Evolutionary conservation across 2,888 invertebrate species (phyloP), one percentile per base, ranked within the genome.

Genomic region (Drosophila rellima): DNA sequence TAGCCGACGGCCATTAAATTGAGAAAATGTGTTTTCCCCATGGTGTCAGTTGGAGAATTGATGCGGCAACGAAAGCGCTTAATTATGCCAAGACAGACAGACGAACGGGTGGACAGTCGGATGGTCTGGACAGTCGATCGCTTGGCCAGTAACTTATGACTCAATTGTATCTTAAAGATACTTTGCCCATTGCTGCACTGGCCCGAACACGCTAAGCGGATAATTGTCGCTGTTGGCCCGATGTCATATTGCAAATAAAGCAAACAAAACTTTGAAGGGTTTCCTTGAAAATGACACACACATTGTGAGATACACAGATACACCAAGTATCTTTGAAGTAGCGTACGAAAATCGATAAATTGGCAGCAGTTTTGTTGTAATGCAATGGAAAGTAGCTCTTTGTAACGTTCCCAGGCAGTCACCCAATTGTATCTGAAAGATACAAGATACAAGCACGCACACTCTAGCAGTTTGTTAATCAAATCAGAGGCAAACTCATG

Each of bases 251-350:
- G 71, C 72, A 84, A 89, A 82, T 79, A 80, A 84, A 80, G 86
- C 80, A 89, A 89, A 88, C 85, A 83, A 82, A 87, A 72, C 81
- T 82, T 89, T 89, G 88, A 90, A 89, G 89, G 89, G 89, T 70
- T 89, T 90, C 89, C 82, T 77, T 74, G 74, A 80, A 78, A 77
- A 70, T 74, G 59, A 71, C 77, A 73, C 71, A 74, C 70, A 57
- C 73, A 68, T 47, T 50, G 57, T 55, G 42, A 44, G 44, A 40
- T n/a, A 68, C 51, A n/a, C 60, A 67, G 63, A 59, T 52, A 63
- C 70, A 45, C n/a, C 11, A 39, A 64, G 59, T 63, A 62, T 68
- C 67, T 74, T 66, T 76, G 70, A 62, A 70, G 52, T 59, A 40
- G 60, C 59, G 55, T 44, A 51, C 45, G 23, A 50, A 83, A 83